A percentile compares a stretch with the other conserved stretches of the same genome.
These are phyloP conservation scores for Sarcophaga caerulescens DNA, from an alignment of 2,888 invertebrate genomes.

Conservation along the genomic window DNA sequence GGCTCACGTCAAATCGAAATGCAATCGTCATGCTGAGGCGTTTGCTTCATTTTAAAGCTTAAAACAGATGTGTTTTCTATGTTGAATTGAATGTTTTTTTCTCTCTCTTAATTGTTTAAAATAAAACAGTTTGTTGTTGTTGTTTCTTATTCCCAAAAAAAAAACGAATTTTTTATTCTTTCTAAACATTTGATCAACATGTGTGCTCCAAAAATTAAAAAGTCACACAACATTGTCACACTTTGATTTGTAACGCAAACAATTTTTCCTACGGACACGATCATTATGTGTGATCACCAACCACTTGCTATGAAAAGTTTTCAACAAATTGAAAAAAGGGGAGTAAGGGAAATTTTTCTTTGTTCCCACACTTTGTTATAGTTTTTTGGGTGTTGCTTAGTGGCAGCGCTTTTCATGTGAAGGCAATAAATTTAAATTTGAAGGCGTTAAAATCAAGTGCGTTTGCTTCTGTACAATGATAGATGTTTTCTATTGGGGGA, in stretches of 20 bases:
- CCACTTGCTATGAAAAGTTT: conserved; percentile 1
- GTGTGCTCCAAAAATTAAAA: not conserved
- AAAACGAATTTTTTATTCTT: not conserved
- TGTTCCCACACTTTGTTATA: conserved; percentile 29
- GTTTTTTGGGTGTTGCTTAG: conserved; percentile 13
- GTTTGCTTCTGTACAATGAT: not conserved
- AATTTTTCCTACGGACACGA: conserved; percentile 13
- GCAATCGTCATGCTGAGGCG: conserved; percentile 74
- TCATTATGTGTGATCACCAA: conserved; percentile 21
- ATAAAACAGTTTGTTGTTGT: not conserved
- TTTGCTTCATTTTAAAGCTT: conserved; percentile 72
- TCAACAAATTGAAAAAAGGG: not conserved
- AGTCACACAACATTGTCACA: conserved; percentile 8
- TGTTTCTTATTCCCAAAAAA: too few species aligned
- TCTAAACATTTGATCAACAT: conserved; percentile 6
- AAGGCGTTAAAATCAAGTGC: conserved; percentile 40
- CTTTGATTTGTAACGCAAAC: conserved; percentile 31
- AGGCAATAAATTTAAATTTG: conserved; percentile 46
- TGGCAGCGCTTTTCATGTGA: conserved; percentile 12
- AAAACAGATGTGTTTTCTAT: not conserved
- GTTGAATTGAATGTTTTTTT: not conserved
- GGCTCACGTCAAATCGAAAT: conserved; percentile 70
- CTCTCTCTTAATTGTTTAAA: not conserved
- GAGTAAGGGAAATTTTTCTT: not conserved
- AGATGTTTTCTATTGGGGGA: not conserved